Evolutionary conservation across 2,113 vertebrate species (phyloP), one percentile per base, ranked within the genome.

Genomic region (Ammospiza caudacuta): DNA sequence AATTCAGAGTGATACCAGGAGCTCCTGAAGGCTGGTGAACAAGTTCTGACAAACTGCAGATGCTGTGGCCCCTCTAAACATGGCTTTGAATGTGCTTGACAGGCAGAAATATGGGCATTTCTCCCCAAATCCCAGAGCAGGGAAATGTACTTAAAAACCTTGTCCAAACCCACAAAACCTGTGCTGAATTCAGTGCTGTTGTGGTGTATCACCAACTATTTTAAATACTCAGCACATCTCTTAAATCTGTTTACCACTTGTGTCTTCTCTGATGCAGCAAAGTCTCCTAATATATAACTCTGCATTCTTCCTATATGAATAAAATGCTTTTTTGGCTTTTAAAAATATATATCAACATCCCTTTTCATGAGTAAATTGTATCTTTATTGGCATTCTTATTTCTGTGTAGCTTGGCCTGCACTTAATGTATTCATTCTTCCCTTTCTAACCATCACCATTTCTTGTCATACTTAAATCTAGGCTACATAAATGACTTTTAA

Each of bases 401-500:
- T 84, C 58, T 51, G 4, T n/a, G 39, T 19, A 51, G 27, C 31
- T 91, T 95, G 27, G n/a, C 64, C 35, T 76, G 78, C 47, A 28
- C 22, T 76, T 80, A 74, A 75, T 54, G 14, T 76, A 90, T 89
- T 95, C 11, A 1, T 78, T 37, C 74, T 82, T 92, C 66, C 62
- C 72, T 94, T 87, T 91, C 80, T 86, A 78, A 54, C 81, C 63
- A 61, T 92, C 61, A 24, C 80, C 74, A 57, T 95, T 95, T 95
- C 86, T 63, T 89, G 70, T 94, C 23, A 11, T 92, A 46, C 97
- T 97, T 97, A 95, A 97, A 93, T 95, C 93, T 91, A 58, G 57
- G 84, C 86, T 97, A 94, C 76, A 37, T 68, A 78, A 96, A 95
- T 90, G 94, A 87, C 69, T 83, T 82, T 67, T 49, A 69, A 67